Percentiles rank a stretch among this genome's conserved stretches.
Evolutionary conservation across 1,140 invertebrate species (phyloP).

Genomic region (Danaus melanippus): DNA sequence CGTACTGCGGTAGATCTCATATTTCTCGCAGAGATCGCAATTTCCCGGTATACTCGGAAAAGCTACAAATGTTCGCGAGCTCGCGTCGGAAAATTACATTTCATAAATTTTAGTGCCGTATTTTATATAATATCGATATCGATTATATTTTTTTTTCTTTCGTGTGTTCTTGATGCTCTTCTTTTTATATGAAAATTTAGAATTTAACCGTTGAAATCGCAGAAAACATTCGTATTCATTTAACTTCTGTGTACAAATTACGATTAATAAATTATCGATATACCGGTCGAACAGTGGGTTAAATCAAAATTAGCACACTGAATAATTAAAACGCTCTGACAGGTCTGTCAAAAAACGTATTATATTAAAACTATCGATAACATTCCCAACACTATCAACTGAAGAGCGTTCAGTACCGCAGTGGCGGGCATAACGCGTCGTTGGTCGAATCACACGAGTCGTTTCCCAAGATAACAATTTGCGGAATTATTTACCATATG

Average conservation of each 20-base stretch:
- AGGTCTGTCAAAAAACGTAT: no score
- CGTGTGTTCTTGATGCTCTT: no score
- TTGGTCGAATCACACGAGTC: constrained; percentile 67
- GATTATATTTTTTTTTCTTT: no score
- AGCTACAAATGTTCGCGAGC: constrained; percentile 68
- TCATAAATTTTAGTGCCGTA: constrained; percentile 65
- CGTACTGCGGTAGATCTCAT: constrained; percentile 58
- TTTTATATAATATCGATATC: constrained; percentile 9
- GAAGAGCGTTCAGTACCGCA: constrained; percentile 54
- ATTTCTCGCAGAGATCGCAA: constrained; percentile 63
- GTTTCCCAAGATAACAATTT: constrained; percentile 72
- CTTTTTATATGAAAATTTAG: no score
- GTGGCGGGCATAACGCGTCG: constrained; percentile 61
- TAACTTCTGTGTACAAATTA: no score
- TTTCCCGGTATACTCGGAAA: constrained; percentile 67
- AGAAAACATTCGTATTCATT: no score
- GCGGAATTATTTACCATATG: constrained; percentile 59
- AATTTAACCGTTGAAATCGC: no score
- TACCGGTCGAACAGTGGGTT: no score
- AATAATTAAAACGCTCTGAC: no score
- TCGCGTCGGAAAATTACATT: constrained; percentile 68
- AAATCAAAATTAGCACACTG: no score
- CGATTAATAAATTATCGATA: no score
- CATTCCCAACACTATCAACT: constrained; percentile 39
- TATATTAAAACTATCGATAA: constrained; percentile 27